Evolutionary conservation across 1,140 invertebrate genomes (phyloP), one percentile per base, ranked within the genome.

Genomic region (Telenomus remus): DNA sequence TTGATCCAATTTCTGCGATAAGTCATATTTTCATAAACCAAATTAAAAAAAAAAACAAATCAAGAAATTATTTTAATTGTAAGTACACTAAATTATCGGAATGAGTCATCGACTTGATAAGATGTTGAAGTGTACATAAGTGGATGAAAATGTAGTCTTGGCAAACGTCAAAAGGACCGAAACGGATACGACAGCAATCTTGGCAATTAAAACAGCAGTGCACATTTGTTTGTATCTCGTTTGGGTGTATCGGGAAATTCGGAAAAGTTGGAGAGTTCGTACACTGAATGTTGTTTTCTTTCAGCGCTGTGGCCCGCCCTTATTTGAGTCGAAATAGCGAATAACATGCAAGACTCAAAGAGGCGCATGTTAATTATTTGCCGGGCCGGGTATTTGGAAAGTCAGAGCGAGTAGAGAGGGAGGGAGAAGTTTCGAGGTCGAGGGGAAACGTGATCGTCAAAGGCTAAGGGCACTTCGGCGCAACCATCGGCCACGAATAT

Each of bases 391-490:
- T 71, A 71, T 71, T 74, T 65, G 76, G 44, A 70, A 71, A 74
- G 70, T 70, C 51, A n/a, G 19, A 27, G 19, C 19, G 19, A 16
- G 50, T 57, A 16, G 49, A 16, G 49, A 47, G 64, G 60, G 55
- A 71, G 19, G 6, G 65, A 55, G 10, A 70, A 76, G 73, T 76
- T 76, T 76, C 65, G 66, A 70, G 73, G 66, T 70, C 73, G 73
- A 48, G 63, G 65, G 76, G 66, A 74, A 78, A 74, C 76, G 76
- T 74, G 76, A 78, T 78, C 76, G 60, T 74, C 65, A 74, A 71
- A 74, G 70, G 70, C 66, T 74, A 60, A 74, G 65, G 74, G 60
- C 61, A 70, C 76, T 74, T 78, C 59, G 70, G 50, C n/a, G n/a
- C 55, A 74, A 78, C 47, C 76, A 61, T 72, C 69, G 75, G 68